phyloP scores from a whole-genome alignment of 2,113 vertebrate species.

The Rhea pennata region DNA sequence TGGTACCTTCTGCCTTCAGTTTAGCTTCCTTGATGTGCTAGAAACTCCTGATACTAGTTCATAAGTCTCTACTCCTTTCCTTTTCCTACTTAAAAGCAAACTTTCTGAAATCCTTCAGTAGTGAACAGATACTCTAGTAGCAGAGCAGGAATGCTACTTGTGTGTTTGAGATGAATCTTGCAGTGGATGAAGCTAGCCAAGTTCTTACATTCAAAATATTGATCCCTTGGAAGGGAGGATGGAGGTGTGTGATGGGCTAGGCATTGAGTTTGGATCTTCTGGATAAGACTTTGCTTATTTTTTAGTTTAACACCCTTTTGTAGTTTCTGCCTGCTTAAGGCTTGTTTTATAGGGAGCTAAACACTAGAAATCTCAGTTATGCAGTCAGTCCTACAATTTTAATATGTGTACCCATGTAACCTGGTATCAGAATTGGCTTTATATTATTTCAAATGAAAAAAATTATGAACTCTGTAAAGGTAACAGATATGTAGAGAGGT shows the following conservation, averaged over 20 bases:
- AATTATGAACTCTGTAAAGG: background rate
- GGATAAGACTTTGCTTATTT: background rate
- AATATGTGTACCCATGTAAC: background rate
- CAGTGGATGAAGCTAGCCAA: background rate
- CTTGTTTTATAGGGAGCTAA: background rate
- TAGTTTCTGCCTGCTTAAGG: background rate
- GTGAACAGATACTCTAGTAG: background rate
- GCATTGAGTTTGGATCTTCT: background rate
- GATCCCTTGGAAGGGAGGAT: background rate
- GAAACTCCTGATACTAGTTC: background rate
- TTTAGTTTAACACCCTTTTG: background rate
- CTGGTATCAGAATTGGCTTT: background rate
- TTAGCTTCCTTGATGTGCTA: background rate
- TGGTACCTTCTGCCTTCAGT: background rate
- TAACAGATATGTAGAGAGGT: background rate
- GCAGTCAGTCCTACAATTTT: background rate
- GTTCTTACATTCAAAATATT: background rate
- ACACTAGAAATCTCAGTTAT: background rate
- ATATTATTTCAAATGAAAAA: background rate
- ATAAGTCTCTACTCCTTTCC: background rate
- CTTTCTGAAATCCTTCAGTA: background rate
- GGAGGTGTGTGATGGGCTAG: background rate
- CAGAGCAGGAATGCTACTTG: background rate
- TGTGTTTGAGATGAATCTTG: background rate
- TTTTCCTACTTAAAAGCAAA: background rate